Percentiles rank a stretch among this genome's conserved stretches.
Evolutionary conservation across 2,888 invertebrate species (phyloP).

Genomic region (Dryocosmus kuriphilus): DNA sequence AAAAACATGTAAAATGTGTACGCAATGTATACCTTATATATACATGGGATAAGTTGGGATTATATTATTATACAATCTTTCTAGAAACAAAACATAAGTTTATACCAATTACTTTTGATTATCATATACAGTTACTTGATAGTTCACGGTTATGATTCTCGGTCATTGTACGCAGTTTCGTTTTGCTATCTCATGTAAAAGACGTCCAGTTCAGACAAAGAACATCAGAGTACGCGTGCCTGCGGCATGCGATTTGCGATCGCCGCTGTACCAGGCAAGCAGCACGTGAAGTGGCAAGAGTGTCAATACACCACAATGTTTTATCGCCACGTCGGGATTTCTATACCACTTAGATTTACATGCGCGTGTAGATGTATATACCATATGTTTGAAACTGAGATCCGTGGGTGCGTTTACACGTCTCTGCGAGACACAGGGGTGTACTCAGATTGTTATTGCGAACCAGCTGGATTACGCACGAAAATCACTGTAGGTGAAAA

Average conservation of each 20-base stretch:
- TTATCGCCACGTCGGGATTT: neutral
- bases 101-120: slow-evolving; percentile 7
- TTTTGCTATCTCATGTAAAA: slow-evolving; percentile 19
- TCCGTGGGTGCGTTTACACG: slow-evolving; percentile 45
- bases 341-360: slow-evolving; percentile 28
- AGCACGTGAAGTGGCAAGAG: slow-evolving; percentile 55
- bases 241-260: slow-evolving; percentile 70
- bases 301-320: slow-evolving; percentile 12
- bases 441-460: neutral
- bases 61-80: neutral
- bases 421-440: neutral
- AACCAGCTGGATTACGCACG: neutral
- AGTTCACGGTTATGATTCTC: slow-evolving; percentile 24
- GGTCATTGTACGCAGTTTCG: slow-evolving; percentile 20
- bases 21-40: no score
- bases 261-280: slow-evolving; percentile 70
- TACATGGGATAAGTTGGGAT: neutral
- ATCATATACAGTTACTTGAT: slow-evolving; percentile 12
- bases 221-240: slow-evolving; percentile 50
- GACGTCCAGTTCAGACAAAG: slow-evolving; percentile 21
- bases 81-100: neutral
- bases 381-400: slow-evolving; percentile 2
- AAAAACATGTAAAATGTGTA: no score
- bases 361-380: neutral
- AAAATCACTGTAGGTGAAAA: neutral